These are phyloP conservation scores for Crypturellus undulatus DNA, from an alignment of 2,113 vertebrate genomes.

Conservation along the genomic window DNA sequence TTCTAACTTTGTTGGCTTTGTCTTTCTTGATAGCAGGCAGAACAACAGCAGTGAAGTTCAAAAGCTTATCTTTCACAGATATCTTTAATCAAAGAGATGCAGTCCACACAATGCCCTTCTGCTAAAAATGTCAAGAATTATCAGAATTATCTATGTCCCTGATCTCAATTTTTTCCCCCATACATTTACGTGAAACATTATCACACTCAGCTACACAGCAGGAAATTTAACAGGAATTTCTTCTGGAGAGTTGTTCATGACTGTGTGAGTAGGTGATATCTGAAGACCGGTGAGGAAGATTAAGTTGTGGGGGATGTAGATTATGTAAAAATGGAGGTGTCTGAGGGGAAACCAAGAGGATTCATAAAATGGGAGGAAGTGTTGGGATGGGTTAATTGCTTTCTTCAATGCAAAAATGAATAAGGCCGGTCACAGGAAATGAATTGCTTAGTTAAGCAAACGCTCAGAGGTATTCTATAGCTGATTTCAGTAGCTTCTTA, in stretches of 20 bases:
- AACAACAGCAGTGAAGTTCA: neutral
- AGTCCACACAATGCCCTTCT: neutral
- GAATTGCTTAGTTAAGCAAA: constrained; percentile 17
- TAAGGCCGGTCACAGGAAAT: neutral
- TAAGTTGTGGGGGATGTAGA: neutral
- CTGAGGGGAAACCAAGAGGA: neutral
- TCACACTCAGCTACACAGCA: constrained; percentile 18
- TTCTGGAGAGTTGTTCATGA: constrained; percentile 32
- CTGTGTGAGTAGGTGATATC: neutral
- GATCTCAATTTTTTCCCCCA: neutral
- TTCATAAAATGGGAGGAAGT: neutral
- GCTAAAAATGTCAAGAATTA: neutral
- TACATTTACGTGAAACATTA: neutral
- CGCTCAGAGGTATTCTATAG: constrained; percentile 1
- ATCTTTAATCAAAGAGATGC: neutral
- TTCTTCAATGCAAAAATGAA: constrained; percentile 12
- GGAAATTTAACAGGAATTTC: constrained; percentile 27
- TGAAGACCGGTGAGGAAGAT: neutral
- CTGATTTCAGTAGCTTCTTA: neutral
- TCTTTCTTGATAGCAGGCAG: neutral
- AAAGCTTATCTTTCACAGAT: neutral
- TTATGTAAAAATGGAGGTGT: neutral
- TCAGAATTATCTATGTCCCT: neutral
- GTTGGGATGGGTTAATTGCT: neutral
- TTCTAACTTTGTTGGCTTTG: neutral